Conservation (phyloP, 2,113 vertebrate genomes). For the Chelonoidis abingdonii region DNA sequence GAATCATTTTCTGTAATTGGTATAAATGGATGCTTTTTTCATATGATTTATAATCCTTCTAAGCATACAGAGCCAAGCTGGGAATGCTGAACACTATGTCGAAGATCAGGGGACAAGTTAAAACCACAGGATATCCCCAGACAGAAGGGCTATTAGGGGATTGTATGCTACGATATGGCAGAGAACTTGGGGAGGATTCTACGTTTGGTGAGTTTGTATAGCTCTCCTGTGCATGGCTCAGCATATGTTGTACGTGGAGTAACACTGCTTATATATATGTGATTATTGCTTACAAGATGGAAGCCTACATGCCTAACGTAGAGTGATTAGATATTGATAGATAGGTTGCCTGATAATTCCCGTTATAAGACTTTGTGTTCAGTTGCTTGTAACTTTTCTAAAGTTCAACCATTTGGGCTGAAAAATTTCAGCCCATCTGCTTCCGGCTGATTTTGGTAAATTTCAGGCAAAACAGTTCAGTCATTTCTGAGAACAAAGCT, state of each 20-base stretch:
- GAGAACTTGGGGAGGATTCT: constrained; percentile 91
- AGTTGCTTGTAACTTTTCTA: neutral
- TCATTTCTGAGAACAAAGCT: neutral
- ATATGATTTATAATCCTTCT: neutral
- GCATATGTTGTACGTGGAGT: constrained; percentile 8
- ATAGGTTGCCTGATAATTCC: neutral
- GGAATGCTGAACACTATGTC: constrained; percentile 96
- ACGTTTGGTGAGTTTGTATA: constrained; percentile 85
- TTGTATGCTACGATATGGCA: constrained; percentile 92
- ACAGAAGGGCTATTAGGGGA: constrained; percentile 93
- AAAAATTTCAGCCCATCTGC: neutral
- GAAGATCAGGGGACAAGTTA: constrained; percentile 94
- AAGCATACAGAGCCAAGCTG: constrained; percentile 93
- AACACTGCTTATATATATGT: neutral
- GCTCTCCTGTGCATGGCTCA: constrained; percentile 1
- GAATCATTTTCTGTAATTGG: too few relatives aligned
- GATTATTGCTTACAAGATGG: constrained; percentile 26
- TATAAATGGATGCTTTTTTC: neutral
- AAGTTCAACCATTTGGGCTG: neutral
- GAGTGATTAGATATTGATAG: neutral
- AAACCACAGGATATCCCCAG: constrained; percentile 93
- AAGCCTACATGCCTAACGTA: neutral
- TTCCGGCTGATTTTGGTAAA: neutral
- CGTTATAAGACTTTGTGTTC: neutral
- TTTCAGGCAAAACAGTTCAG: neutral